Percentiles rank a stretch among this genome's conserved stretches.
Conservation (phyloP, 2,797 vertebrate genomes). For the Sciurus carolinensis region DNA sequence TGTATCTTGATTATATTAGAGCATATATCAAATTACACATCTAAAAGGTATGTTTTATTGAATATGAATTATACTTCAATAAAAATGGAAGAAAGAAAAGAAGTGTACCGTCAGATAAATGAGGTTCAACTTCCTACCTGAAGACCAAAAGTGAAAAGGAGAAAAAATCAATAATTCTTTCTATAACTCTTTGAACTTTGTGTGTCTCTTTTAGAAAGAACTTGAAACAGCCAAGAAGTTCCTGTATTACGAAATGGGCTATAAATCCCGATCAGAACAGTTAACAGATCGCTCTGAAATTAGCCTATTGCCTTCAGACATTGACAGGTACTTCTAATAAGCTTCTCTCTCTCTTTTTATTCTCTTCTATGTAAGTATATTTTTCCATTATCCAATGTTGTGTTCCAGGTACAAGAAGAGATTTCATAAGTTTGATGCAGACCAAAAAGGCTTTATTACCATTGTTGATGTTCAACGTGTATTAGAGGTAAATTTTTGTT, state of each 20-base stretch:
- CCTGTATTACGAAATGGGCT: slow-evolving; percentile 98
- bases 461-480: slow-evolving; percentile 96
- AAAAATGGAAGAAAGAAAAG: slow-evolving; percentile 38
- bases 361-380: background rate
- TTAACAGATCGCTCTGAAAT: slow-evolving; percentile 95
- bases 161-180: background rate
- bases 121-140: slow-evolving; percentile 27
- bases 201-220: slow-evolving; percentile 91
- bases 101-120: background rate
- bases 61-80: background rate
- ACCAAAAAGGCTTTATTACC: slow-evolving; percentile 98
- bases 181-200: slow-evolving; percentile 60
- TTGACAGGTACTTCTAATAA: slow-evolving; percentile 91
- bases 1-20: background rate
- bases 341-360: background rate
- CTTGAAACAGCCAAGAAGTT: slow-evolving; percentile 94
- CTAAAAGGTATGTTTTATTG: background rate
- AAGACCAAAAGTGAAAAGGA: background rate
- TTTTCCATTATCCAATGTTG: slow-evolving; percentile 67
- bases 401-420: slow-evolving; percentile 95
- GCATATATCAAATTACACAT: background rate
- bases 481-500: slow-evolving; percentile 91
- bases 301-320: slow-evolving; percentile 92
- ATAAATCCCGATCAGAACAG: slow-evolving; percentile 96
- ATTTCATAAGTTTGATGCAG: slow-evolving; percentile 98